Conservation (phyloP, 2,888 invertebrate genomes). For the Catocala sponsa region DNA sequence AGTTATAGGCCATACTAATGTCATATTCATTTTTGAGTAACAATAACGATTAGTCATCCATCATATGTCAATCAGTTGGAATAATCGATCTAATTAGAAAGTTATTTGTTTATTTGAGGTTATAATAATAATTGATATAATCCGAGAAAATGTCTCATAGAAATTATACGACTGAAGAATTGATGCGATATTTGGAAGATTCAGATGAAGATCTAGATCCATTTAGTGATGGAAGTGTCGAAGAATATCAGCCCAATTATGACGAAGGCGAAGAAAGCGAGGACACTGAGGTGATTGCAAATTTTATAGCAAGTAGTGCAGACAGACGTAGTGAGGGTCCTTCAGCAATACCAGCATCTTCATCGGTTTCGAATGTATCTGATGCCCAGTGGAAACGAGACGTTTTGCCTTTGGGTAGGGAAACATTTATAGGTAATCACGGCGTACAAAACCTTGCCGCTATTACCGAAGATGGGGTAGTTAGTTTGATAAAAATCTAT, state of each 20-base stretch:
- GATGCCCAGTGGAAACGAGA: no score
- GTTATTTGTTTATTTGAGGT: constrained; percentile 13
- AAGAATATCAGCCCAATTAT: constrained; percentile 35
- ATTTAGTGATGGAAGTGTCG: constrained; percentile 35
- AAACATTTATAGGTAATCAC: constrained; percentile 32
- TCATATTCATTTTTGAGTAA: no score
- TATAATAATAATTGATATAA: constrained; percentile 8
- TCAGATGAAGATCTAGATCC: constrained; percentile 30
- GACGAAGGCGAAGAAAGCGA: no score
- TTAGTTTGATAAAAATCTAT: constrained; percentile 33
- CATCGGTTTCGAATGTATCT: no score
- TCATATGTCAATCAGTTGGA: no score
- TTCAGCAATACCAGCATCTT: no score
- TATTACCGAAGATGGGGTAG: constrained; percentile 29
- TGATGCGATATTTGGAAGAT: constrained; percentile 34
- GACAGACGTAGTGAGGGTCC: no score
- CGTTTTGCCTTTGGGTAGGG: no score
- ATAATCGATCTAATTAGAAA: neutral
- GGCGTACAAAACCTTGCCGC: constrained; percentile 37
- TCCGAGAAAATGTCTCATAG: constrained; percentile 11
- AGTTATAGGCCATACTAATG: no score
- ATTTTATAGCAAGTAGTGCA: no score
- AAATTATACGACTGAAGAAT: constrained; percentile 23
- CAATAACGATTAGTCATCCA: no score
- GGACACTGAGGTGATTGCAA: no score